A percentile compares a stretch with the other conserved stretches of the same genome.
Conservation (phyloP, 1,140 invertebrate species). For the Pogonomyrmex barbatus region DNA sequence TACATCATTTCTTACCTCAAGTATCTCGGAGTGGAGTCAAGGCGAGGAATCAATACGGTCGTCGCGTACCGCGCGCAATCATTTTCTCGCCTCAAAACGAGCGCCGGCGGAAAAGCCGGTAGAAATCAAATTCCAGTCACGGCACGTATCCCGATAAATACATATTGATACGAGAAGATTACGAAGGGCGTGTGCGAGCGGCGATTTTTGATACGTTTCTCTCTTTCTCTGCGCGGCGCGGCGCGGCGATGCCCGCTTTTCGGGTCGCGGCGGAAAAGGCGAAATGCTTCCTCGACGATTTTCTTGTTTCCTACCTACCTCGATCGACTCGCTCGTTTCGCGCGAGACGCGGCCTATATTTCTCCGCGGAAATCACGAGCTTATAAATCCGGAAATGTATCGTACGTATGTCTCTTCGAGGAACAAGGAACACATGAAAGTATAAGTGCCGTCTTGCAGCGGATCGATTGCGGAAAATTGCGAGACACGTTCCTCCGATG, state of each 20-base stretch:
- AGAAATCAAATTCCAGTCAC: constrained; percentile 46
- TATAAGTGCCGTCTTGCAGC: background rate
- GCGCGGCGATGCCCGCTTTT: background rate
- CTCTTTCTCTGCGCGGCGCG: background rate
- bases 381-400: constrained; percentile 11
- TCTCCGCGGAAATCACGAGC: background rate
- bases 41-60: constrained; percentile 50
- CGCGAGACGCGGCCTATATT: constrained; percentile 30
- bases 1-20: constrained; percentile 55
- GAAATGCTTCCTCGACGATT: constrained; percentile 74
- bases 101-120: background rate
- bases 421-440: background rate
- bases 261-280: background rate
- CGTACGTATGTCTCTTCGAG: background rate
- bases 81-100: constrained; percentile 41
- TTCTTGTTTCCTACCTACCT: constrained; percentile 67
- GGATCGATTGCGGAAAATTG: background rate
- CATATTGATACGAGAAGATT: constrained; percentile 47
- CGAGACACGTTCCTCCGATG: background rate
- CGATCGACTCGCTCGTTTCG: constrained; percentile 73
- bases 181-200: background rate
- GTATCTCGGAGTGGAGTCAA: constrained; percentile 56
- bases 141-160: constrained; percentile 52
- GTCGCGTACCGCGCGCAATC: constrained; percentile 32
- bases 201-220: constrained; percentile 14